Evolutionary conservation across 2,113 vertebrate species (phyloP), one percentile per base, ranked within the genome.

Genomic region (Clupea harengus): DNA sequence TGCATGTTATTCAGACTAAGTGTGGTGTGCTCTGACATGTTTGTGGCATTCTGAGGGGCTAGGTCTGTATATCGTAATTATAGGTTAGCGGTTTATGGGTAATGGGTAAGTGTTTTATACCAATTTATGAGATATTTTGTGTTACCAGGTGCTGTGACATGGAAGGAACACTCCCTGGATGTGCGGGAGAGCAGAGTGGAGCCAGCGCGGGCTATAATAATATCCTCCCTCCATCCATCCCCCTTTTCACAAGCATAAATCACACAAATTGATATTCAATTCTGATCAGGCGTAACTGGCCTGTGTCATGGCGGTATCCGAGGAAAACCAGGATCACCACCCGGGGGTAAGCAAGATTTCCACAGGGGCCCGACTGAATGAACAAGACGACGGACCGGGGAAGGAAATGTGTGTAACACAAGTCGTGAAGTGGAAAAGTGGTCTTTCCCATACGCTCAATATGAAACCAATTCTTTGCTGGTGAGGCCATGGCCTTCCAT

Each of bases 391-490:
- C 25, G 32, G 64, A 32, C 72, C 72, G 9, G 13, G 25, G 13
- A 44, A 78, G 72, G 72, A 78, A 78, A 78, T 78, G 32, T 32
- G 8, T 64, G 72, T 78, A 39, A 78, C 28, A 39, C 32, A 78
- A 78, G 72, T 78, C 72, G 32, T 11, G 1, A 13, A 32, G 72
- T 78, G 32, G 72, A 78, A 39, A 78, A 39, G 32, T 17, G 32
- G 72, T 81, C 46, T 52, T 83, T 89, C 54, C 75, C 28, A 44
- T 81, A 67, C 11, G 78, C 20, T 60, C 72, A 67, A 88, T 54
- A 25, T 9, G 20, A 87, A 85, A 85, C 80, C 67, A 86, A 89
- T 85, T 83, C 25, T 86, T 75, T 84, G 83, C 81, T 78, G 72
- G 28, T 78, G 28, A 78, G 25, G 72, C 72, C 32, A 15, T 39